A percentile compares a stretch with the other conserved stretches of the same genome.
Evolutionary conservation across 2,888 invertebrate genomes (phyloP).

Genomic region (Gari tellinella): DNA sequence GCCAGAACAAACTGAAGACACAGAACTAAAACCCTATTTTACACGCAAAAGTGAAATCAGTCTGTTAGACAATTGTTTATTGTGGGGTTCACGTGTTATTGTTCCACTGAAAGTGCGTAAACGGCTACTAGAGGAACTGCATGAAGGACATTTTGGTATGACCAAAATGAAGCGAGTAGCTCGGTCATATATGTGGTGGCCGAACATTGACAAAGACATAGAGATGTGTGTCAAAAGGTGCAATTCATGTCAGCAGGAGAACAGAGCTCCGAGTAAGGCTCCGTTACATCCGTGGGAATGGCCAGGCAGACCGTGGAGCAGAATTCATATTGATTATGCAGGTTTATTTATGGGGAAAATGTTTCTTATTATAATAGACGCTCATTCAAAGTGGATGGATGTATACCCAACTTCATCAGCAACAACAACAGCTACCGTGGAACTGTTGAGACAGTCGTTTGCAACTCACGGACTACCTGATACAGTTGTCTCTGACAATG

Average conservation of each 20-base stretch:
- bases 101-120: not conserved
- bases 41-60: too few species aligned
- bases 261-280: too few species aligned
- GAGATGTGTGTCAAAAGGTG: too few species aligned
- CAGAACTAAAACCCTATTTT: too few species aligned
- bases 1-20: not conserved
- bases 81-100: constrained; percentile 6
- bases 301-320: constrained; percentile 59
- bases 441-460: constrained; percentile 38
- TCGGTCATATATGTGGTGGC: constrained; percentile 66
- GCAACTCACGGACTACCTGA: constrained; percentile 65
- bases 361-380: too few species aligned
- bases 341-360: constrained; percentile 47
- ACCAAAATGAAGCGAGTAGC: constrained; percentile 58
- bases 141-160: constrained; percentile 58
- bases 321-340: constrained; percentile 66
- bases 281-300: constrained; percentile 57
- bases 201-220: constrained; percentile 52
- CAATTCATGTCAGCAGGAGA: too few species aligned
- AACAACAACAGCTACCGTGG: constrained; percentile 37
- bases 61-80: not conserved
- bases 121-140: not conserved
- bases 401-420: constrained; percentile 22
- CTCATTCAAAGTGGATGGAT: constrained; percentile 55
- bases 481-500: constrained; percentile 62